Evolutionary conservation across 2,113 vertebrate genomes (phyloP).

Genomic region (Synodontis membranacea): DNA sequence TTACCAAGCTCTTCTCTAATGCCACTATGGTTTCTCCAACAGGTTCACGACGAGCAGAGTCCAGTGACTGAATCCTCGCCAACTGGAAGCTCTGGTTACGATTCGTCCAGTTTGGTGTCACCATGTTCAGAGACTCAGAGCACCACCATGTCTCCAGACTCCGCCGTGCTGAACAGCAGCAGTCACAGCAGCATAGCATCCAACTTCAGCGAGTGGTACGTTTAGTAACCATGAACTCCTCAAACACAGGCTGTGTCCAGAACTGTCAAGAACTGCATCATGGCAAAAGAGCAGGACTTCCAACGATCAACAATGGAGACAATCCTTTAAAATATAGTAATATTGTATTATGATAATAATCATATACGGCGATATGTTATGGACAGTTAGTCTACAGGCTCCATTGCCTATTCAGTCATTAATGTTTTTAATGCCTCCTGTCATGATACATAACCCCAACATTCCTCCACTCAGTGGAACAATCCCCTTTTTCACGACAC

Average conservation of each 20-base stretch:
- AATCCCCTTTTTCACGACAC: background rate
- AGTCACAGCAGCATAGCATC: slow-evolving; percentile 76
- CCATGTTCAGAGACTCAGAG: slow-evolving; percentile 78
- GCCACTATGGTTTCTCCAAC: background rate
- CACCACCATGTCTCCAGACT: slow-evolving; percentile 72
- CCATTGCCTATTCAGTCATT: background rate
- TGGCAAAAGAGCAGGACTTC: background rate
- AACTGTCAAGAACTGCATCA: background rate
- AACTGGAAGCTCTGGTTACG: slow-evolving; percentile 80
- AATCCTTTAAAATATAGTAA: background rate
- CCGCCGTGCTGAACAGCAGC: slow-evolving; percentile 64
- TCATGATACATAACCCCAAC: background rate
- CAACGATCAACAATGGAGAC: background rate
- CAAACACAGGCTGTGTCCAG: background rate
- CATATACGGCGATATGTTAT: background rate
- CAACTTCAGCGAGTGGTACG: slow-evolving; percentile 88
- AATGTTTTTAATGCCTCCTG: background rate
- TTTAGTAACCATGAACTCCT: slow-evolving; percentile 60
- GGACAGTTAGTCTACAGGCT: background rate
- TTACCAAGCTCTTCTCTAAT: background rate
- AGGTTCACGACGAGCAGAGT: slow-evolving; percentile 80
- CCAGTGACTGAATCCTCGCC: slow-evolving; percentile 78
- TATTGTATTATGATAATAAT: background rate
- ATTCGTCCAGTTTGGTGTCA: slow-evolving; percentile 80
- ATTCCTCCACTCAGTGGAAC: too few species aligned